These are phyloP conservation scores for Camelus bactrianus DNA, from an alignment of 2,113 vertebrate species.

Conservation along the genomic window DNA sequence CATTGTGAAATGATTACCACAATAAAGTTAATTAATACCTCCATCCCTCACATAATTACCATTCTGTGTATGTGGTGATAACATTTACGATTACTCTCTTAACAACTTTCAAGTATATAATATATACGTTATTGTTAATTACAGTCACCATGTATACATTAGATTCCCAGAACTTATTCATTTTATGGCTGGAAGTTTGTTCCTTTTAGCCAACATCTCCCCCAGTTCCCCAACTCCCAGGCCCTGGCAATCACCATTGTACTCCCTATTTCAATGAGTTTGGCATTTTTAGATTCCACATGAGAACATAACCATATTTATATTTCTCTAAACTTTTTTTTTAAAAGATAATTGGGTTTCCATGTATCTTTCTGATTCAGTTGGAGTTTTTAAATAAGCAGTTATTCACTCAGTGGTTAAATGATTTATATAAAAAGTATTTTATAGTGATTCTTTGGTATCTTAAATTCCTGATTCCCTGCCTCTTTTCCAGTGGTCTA, in stretches of 20 bases:
- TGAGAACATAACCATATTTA: not conserved
- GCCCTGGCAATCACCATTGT: not conserved
- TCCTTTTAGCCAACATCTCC: not conserved
- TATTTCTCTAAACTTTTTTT: not conserved
- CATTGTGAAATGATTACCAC: not conserved
- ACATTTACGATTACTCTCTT: not conserved
- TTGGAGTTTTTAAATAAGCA: conserved; percentile 50
- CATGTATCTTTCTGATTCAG: conserved; percentile 30
- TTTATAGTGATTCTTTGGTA: conserved; percentile 24
- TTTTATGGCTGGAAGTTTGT: not conserved
- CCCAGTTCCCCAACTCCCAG: not conserved
- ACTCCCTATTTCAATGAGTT: not conserved
- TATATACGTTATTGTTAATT: not conserved
- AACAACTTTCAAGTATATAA: not conserved
- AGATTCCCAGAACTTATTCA: not conserved
- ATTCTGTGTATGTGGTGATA: not conserved
- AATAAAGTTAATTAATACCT: not conserved
- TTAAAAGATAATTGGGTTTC: conserved; percentile 11
- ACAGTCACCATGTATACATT: not conserved
- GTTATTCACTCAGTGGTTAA: not conserved
- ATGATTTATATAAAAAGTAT: not conserved
- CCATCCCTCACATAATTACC: not conserved
- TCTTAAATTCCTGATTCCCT: not conserved
- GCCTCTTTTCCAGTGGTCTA: not conserved
- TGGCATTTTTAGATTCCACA: not conserved